Percentiles rank a stretch among this genome's conserved stretches.
Conservation (phyloP, 2,888 invertebrate genomes). For the Tyria jacobaeae region DNA sequence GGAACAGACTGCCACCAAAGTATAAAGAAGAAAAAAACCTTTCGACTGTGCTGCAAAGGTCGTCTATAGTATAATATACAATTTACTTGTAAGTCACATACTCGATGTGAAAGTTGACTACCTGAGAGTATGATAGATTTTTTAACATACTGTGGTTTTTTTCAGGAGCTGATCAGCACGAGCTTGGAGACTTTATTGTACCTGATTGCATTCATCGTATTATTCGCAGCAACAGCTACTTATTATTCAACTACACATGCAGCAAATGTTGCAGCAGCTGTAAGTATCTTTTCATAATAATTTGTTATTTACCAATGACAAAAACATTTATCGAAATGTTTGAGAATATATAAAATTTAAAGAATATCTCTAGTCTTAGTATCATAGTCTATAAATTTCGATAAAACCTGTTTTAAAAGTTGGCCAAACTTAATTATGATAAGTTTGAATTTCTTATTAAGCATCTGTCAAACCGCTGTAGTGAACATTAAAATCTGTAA, state of each 20-base stretch:
- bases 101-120: not conserved
- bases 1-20: no score
- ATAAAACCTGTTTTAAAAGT: slow-evolving; percentile 9
- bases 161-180: slow-evolving; percentile 94
- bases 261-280: slow-evolving; percentile 92
- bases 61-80: not conserved
- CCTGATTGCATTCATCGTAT: slow-evolving; percentile 92
- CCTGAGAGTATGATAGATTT: not conserved
- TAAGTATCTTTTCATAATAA: slow-evolving; percentile 76
- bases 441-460: slow-evolving; percentile 5
- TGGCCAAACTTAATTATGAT: slow-evolving; percentile 1
- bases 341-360: not conserved
- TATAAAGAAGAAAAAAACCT: no score
- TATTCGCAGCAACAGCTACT: slow-evolving; percentile 88
- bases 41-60: not conserved
- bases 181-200: slow-evolving; percentile 90
- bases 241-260: slow-evolving; percentile 65
- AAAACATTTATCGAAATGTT: not conserved
- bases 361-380: no score
- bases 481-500: not conserved
- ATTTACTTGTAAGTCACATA: not conserved
- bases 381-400: not conserved
- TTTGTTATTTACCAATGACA: not conserved
- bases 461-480: not conserved
- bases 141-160: slow-evolving; percentile 39